Conservation (phyloP, 2,888 invertebrate genomes). For the Tenthredo notha region DNA sequence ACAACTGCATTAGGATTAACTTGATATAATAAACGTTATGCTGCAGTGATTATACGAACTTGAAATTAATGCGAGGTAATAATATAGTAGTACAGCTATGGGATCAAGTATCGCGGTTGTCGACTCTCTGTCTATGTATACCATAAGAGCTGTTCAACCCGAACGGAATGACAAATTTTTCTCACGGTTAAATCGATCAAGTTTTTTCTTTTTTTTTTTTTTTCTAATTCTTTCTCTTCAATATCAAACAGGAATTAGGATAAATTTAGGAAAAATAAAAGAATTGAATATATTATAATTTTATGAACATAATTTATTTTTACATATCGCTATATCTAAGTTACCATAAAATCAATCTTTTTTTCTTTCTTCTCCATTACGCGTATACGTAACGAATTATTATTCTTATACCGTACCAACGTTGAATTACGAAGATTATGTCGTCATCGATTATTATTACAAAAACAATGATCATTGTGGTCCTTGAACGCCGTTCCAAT, state of each 20-base stretch:
- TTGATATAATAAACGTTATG: background rate
- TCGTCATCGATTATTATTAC: background rate
- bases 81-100: background rate
- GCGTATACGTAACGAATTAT: background rate
- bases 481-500: background rate
- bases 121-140: background rate
- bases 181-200: background rate
- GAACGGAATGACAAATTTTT: slow-evolving; percentile 1
- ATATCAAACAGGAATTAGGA: too few relatives aligned
- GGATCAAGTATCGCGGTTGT: slow-evolving; percentile 5
- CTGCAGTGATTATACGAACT: slow-evolving; percentile 36
- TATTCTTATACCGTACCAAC: background rate
- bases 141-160: background rate
- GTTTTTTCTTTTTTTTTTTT: background rate
- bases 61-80: slow-evolving; percentile 13
- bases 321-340: background rate
- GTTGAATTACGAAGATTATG: background rate
- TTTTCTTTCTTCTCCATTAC: background rate
- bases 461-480: background rate
- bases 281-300: too few relatives aligned
- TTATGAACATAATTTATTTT: too few relatives aligned
- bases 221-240: background rate
- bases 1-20: background rate
- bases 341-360: background rate
- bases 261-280: too few relatives aligned